These are phyloP conservation scores for Diploscapter pachys DNA, from an alignment of 1,140 invertebrate species.

Conservation along the genomic window DNA sequence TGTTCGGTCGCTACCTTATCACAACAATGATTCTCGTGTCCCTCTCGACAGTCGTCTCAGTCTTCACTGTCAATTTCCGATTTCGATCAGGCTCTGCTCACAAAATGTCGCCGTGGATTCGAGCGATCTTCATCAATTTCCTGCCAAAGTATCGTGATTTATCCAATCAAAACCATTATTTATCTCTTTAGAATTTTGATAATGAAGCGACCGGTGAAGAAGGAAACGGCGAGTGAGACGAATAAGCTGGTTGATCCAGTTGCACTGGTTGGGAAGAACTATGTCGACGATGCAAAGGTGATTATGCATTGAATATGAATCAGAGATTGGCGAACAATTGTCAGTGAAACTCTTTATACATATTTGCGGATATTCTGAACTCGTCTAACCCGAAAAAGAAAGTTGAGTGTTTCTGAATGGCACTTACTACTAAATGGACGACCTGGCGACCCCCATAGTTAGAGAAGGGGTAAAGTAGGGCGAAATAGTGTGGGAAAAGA, in stretches of 20 bases:
- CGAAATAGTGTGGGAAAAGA: too few relatives aligned
- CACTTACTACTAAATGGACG: too few relatives aligned
- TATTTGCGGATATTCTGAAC: too few relatives aligned
- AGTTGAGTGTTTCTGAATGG: too few relatives aligned
- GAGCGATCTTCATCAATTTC: conserved; percentile 85
- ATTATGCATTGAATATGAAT: neutral
- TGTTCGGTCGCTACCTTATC: conserved; percentile 95
- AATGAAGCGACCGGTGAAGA: conserved; percentile 58
- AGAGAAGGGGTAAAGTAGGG: too few relatives aligned
- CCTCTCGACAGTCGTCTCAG: conserved; percentile 93
- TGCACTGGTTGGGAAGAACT: conserved; percentile 19
- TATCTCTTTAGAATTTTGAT: conserved; percentile 44
- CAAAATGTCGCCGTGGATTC: conserved; percentile 89
- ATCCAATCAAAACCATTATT: conserved; percentile 51
- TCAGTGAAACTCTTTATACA: too few relatives aligned
- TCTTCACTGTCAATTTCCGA: conserved; percentile 94
- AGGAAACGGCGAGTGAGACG: conserved; percentile 51
- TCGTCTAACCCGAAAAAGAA: too few relatives aligned
- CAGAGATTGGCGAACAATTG: too few relatives aligned
- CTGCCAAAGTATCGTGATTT: conserved; percentile 65
- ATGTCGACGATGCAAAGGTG: conserved; percentile 26
- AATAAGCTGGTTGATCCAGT: conserved; percentile 27
- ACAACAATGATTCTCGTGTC: conserved; percentile 99
- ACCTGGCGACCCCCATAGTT: too few relatives aligned
- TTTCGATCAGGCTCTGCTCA: conserved; percentile 76